Conservation (phyloP, 1,140 invertebrate genomes). For the Nasonia vitripennis region DNA sequence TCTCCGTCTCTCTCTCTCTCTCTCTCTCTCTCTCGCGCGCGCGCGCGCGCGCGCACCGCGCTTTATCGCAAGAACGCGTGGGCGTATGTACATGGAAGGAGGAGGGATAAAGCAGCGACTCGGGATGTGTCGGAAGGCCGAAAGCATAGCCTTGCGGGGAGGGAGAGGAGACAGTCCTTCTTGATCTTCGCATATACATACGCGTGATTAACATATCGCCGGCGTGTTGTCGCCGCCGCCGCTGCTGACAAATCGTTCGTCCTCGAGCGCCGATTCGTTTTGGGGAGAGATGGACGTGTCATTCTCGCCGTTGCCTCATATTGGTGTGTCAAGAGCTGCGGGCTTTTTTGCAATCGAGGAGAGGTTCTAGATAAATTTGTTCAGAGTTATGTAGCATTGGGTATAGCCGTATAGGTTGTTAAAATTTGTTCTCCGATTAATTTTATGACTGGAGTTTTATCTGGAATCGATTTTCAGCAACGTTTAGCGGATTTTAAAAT, state of each 20-base stretch:
- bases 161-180: background rate
- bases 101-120: background rate
- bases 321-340: background rate
- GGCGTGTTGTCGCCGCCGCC: background rate
- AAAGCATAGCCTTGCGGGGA: background rate
- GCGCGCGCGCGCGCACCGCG: background rate
- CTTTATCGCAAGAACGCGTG: conserved; percentile 24
- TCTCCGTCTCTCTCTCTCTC: background rate
- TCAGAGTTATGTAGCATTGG: too few relatives aligned
- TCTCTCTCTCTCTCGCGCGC: background rate
- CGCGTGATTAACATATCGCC: background rate
- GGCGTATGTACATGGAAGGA: conserved; percentile 2
- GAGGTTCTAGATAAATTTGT: too few relatives aligned
- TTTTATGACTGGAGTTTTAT: too few relatives aligned
- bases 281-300: background rate
- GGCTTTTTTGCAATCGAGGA: too few relatives aligned
- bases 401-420: too few relatives aligned
- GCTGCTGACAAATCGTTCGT: background rate
- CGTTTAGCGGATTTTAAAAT: too few relatives aligned
- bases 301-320: background rate
- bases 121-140: background rate
- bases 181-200: background rate
- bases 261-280: background rate
- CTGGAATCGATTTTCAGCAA: too few relatives aligned
- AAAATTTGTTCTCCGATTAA: too few relatives aligned